Percentiles rank a stretch among this genome's conserved stretches.
Conservation (phyloP, 2,113 vertebrate genomes). For the Coturnix japonica region DNA sequence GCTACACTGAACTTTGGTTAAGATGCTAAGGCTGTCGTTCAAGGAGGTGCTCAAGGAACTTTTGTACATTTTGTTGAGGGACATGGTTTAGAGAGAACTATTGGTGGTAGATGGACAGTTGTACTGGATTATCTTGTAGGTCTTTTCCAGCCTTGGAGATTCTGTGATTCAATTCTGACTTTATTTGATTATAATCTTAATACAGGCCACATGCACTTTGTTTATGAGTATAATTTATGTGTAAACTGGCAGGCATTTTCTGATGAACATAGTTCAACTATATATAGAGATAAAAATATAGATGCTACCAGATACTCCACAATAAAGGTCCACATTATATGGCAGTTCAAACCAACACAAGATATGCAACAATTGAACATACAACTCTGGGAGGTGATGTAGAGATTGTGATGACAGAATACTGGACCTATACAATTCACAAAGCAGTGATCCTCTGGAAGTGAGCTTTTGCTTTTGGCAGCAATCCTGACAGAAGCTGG, state of each 20-base stretch:
- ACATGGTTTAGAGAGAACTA: too few relatives aligned
- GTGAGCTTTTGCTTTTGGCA: not conserved
- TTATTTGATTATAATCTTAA: not conserved
- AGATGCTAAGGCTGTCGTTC: not conserved
- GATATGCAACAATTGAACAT: not conserved
- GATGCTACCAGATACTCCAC: not conserved
- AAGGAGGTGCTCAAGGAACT: too few relatives aligned
- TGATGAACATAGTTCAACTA: not conserved
- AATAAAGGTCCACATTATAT: fast-evolving
- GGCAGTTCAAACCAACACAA: not conserved
- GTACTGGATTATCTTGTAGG: too few relatives aligned
- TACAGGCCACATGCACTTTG: not conserved
- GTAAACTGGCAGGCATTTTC: not conserved
- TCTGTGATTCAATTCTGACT: not conserved
- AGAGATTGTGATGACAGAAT: not conserved
- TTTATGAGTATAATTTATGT: not conserved
- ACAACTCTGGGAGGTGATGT: not conserved
- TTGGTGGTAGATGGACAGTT: too few relatives aligned
- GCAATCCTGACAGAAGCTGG: not conserved
- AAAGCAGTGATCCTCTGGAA: not conserved
- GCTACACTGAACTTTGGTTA: not conserved
- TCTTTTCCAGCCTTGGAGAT: too few relatives aligned
- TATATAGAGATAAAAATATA: not conserved
- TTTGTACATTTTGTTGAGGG: too few relatives aligned
- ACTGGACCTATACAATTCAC: not conserved